Evolutionary conservation across 2,888 invertebrate genomes (phyloP), one percentile per base, ranked within the genome.

Genomic region (Eilema griseolum): DNA sequence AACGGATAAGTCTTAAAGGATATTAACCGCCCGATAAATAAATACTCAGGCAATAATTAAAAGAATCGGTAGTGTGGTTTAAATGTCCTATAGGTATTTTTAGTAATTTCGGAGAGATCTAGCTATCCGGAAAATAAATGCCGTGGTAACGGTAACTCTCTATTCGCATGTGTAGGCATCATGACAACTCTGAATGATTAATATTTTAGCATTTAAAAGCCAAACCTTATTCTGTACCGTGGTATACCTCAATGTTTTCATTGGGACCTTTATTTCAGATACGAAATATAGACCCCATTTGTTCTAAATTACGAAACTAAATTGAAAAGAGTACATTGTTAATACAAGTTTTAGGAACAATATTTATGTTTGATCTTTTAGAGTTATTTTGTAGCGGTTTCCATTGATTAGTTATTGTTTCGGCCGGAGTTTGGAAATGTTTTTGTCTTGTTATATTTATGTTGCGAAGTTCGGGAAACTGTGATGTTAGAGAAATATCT

Each of bases 201-300:
- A 52, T 20, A 52, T 52, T 26, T 14, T 2, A 28, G 20, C 59
- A 59, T 59, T 59, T 59, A 59, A 24, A 59, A 26, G 24, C 61
- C 12, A 7, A 59, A 7, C 3, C 16, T 20, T 26, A 59, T 59
- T 59, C 12, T 23, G 10, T 61, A n/a, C 4, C 33, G 59, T 61
- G 71, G 68, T 69, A 69, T 75, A 72, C 61, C 61, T 66, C 75
- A 81, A 75, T 71, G 71, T 70, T 73, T 26, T 67, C 70, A 70
- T 67, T 69, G 26, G 64, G 69, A 52, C 76, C 78, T 61, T 59
- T 68, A 62, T 72, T 68, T 67, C 72, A 65, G 61, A 72, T 20
- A 26, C 16, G 66, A 71, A 76, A 76, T 61, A 76, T 57, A 61
- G 70, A 57, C 75, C 73, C 57, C 56, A 64, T 72, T 72, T 74